Conservation (phyloP, 1,140 invertebrate genomes). For the Drosophila truncata region DNA sequence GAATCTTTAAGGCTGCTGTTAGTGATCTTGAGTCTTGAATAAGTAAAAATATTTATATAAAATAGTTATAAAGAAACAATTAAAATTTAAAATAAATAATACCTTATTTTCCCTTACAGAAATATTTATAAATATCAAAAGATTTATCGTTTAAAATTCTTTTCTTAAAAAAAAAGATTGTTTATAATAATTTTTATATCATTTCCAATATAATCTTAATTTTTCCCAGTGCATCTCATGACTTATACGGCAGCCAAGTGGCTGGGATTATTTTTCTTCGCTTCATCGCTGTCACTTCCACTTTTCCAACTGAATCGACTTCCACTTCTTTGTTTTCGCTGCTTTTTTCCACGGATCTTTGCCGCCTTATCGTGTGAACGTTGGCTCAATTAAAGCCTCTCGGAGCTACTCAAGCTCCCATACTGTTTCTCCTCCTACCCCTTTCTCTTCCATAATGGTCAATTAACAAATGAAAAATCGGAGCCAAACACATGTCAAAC, state of each 20-base stretch:
- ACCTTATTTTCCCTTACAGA: not conserved
- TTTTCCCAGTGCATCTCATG: conserved; percentile 1
- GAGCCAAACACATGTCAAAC: conserved; percentile 51
- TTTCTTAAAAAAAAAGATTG: not conserved
- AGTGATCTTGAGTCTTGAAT: not conserved
- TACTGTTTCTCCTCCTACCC: not conserved
- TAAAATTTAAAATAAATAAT: not conserved
- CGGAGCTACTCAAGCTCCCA: not conserved
- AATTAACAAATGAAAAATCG: conserved; percentile 58
- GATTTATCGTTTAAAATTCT: not conserved
- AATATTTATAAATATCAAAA: not conserved
- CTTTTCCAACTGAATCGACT: conserved; percentile 50
- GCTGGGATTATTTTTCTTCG: conserved; percentile 39
- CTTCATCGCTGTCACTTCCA: conserved; percentile 36
- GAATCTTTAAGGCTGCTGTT: not conserved
- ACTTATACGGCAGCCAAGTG: conserved; percentile 36
- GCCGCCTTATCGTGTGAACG: conserved; percentile 50
- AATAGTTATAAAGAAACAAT: not conserved
- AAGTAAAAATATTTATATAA: not conserved
- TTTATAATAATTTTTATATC: too few species aligned
- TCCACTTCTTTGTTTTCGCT: conserved; percentile 72
- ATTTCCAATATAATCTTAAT: not conserved
- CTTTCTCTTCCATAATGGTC: conserved; percentile 34
- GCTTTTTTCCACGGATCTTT: conserved; percentile 47
- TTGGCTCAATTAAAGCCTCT: conserved; percentile 37